Percentiles rank a stretch among this genome's conserved stretches.
Conservation (phyloP, 2,888 invertebrate species). For the Rhodophaea formosa region DNA sequence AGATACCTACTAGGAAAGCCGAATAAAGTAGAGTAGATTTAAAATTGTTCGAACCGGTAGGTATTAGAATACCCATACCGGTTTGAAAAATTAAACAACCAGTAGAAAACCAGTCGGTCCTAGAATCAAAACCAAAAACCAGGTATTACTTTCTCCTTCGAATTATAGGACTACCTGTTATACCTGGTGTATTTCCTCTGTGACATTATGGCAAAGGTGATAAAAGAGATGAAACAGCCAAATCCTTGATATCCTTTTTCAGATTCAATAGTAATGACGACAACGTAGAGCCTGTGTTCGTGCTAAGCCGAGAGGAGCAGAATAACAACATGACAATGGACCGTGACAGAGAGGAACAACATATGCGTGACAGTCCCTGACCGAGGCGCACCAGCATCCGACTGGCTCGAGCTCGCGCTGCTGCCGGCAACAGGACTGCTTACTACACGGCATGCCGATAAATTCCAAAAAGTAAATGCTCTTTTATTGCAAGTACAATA, state of each 20-base stretch:
- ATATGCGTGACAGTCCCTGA: conserved; percentile 45
- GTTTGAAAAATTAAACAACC: no score
- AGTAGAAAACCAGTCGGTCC: no score
- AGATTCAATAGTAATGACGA: conserved; percentile 67
- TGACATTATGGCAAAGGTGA: background rate
- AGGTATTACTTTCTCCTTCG: no score
- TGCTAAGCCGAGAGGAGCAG: conserved; percentile 58
- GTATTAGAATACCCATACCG: no score
- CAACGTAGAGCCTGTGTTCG: conserved; percentile 63
- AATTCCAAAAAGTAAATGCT: background rate
- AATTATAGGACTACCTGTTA: no score
- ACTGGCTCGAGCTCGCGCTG: conserved; percentile 6
- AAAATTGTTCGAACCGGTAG: no score
- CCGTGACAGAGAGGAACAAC: conserved; percentile 40
- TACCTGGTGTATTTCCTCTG: no score
- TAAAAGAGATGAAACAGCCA: no score
- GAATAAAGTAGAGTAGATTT: background rate
- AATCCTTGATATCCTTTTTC: conserved; percentile 24
- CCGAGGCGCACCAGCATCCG: conserved; percentile 35
- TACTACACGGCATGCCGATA: background rate
- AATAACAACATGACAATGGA: conserved; percentile 58
- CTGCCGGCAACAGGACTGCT: background rate
- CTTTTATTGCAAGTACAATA: background rate
- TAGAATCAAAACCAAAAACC: no score
- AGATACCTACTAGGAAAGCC: background rate